Evolutionary conservation across 2,113 vertebrate genomes (phyloP), one percentile per base, ranked within the genome.

Genomic region (Paedocypris sp.): DNA sequence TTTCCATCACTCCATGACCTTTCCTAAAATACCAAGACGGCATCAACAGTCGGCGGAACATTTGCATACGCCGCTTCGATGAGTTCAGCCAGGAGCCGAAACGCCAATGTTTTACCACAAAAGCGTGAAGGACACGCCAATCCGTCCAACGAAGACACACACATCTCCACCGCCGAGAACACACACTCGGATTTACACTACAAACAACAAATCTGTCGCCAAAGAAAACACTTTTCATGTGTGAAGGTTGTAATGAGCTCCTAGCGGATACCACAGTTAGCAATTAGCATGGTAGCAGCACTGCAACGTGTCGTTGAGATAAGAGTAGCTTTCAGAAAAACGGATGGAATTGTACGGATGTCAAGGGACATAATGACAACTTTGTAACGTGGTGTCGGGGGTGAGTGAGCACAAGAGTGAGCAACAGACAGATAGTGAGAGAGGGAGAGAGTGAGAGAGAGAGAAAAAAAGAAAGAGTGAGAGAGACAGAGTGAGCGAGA

Each of bases 151-250:
- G 50, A 50, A 22, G 50, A 60, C 46, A 62, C 50, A 60, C 48
- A 64, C 64, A 48, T 26, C 54, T 59, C 59, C 61, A 41, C 48
- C 41, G 15, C 57, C 36, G 26, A 38, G 48, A 1, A 46, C 61
- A 58, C 59, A 64, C 56, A 58, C 3, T 4, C 4, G 39, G 43
- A 22, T 56, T 70, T 56, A 38, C 49, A 43, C 20, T 18, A 5
- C 42, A n/a, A 41, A 70, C 48, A 41, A 41, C 45, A 56, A 50
- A 53, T 56, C 48, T 66, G 62, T 66, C 66, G 49, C 62, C 65
- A 66, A 13, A 66, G 54, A 70, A 66, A 70, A 56, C 47, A 56
- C 35, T 54, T 38, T 65, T 65, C 62, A 60, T 69, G 57, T 61
- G 65, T 62, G 62, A 70, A 70, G 16, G 45, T 58, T 43, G 64